phyloP scores from a whole-genome alignment of 2,113 vertebrate species.

The Microcebus jonahi region DNA sequence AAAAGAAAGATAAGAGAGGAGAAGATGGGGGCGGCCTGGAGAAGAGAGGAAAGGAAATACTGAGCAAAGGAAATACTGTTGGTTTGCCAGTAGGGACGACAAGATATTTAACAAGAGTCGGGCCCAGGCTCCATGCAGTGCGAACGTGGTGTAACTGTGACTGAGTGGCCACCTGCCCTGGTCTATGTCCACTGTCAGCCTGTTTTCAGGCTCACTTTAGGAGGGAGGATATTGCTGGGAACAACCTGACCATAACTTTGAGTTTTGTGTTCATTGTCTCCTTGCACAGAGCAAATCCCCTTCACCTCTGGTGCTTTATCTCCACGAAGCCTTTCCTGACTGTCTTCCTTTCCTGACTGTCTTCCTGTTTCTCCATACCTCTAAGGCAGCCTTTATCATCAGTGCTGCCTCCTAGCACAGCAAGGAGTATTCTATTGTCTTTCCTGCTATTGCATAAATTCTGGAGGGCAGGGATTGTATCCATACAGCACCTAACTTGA shows the following conservation, averaged over 20 bases:
- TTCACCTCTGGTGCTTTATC: background rate
- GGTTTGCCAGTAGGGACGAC: background rate
- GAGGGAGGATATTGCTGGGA: background rate
- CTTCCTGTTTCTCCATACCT: background rate
- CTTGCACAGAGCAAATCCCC: background rate
- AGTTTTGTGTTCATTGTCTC: background rate
- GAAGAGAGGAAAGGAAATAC: background rate
- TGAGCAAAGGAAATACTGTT: background rate
- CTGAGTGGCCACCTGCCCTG: background rate
- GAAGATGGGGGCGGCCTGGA: too few relatives aligned
- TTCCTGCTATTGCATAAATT: background rate
- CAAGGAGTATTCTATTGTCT: background rate
- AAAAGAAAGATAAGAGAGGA: background rate
- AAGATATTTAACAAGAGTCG: background rate
- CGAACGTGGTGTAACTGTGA: background rate
- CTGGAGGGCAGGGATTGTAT: background rate
- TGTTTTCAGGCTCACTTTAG: background rate
- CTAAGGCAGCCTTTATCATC: background rate
- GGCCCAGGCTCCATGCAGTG: accelerated
- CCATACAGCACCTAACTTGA: background rate
- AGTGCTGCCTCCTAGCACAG: background rate
- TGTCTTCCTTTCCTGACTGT: background rate
- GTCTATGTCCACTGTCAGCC: background rate
- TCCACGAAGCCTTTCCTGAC: background rate
- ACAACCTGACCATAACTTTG: background rate